Base-by-base conservation (phyloP, 1,140 invertebrate genomes). In the Megathymus violae region DNA sequence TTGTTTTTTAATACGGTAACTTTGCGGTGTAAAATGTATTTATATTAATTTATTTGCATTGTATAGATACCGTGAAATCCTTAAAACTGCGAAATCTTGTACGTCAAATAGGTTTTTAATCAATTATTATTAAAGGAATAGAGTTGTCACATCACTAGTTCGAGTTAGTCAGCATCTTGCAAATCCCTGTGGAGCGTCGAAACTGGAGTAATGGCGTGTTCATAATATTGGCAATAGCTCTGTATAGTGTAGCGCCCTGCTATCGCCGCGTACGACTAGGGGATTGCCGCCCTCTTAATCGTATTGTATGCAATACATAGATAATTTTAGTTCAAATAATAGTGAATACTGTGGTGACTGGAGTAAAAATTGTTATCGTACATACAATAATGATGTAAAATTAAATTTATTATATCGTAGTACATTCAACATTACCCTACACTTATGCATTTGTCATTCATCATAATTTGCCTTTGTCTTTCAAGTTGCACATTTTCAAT, bases 181-280 rank as follows among this genome's bases (percentile, higher is more conserved):
- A 67, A 65, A 72, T 62, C 67, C 62, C 27, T 22, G 19, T 5
- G 48, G 62, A 66, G 64, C 63, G 44, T 67, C 67, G 74, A 76
- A 74, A 66, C 65, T 52, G 56, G 65, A 71, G 69, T 79, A 79
- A 79, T 79, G 76, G 71, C 47, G 64, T 71, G 76, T 79, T 74
- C 70, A 76, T 79, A 78, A 79, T 76, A 67, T 69, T 59, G 70
- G 67, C 19, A 78, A 70, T 77, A 69, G 72, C 63, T 78, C 73
- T 73, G 70, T 73, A 22, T 2, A 68, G 71, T n/a, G 70, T 67
- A 64, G 62, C 67, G 64, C 67, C 56, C 59, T 50, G 68, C 69
- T 63, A 74, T 71, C 68, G 19, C 5, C 5, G 73, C 67, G 75
- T 78, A 75, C 69, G 72, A 54, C 65, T 52, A 22, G 59, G 62